Conservation (phyloP, 2,888 invertebrate species). For the Nomada ruficornis region DNA sequence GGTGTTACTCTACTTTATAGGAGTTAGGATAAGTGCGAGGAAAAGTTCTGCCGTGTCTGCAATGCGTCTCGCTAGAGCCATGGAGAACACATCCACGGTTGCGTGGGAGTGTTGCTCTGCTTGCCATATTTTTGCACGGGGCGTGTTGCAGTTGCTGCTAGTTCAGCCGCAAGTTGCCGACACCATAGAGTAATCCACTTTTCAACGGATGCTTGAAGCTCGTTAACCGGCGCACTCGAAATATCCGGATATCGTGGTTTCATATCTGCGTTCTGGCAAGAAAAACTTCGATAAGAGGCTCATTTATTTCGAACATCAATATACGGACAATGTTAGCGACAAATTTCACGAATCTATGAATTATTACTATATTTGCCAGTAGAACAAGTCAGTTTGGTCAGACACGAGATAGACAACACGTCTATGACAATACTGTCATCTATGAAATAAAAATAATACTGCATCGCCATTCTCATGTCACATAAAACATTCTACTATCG, state of each 20-base stretch:
- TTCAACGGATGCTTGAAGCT: slow-evolving; percentile 33
- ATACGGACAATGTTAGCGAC: no score
- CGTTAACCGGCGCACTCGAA: slow-evolving; percentile 20
- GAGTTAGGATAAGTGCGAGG: slow-evolving; percentile 57
- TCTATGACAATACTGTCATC: no score
- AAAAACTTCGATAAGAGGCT: no score
- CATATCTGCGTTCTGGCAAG: no score
- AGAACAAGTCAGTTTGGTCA: background rate
- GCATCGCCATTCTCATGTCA: no score
- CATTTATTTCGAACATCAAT: no score
- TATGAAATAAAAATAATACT: no score
- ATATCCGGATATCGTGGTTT: no score
- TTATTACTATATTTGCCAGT: background rate
- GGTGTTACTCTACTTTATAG: slow-evolving; percentile 63
- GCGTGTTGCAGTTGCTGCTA: slow-evolving; percentile 24
- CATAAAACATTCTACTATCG: no score
- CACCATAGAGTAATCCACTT: slow-evolving; percentile 35
- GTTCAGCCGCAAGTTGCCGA: slow-evolving; percentile 19
- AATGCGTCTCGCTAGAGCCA: slow-evolving; percentile 58
- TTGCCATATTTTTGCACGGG: slow-evolving; percentile 41
- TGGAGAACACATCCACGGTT: slow-evolving; percentile 27
- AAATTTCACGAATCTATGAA: no score
- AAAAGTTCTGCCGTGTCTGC: slow-evolving; percentile 57
- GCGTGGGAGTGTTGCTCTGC: slow-evolving; percentile 17
- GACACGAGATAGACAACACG: background rate